Evolutionary conservation across 2,113 vertebrate species (phyloP).

Genomic region (Salvelinus alpinus): DNA sequence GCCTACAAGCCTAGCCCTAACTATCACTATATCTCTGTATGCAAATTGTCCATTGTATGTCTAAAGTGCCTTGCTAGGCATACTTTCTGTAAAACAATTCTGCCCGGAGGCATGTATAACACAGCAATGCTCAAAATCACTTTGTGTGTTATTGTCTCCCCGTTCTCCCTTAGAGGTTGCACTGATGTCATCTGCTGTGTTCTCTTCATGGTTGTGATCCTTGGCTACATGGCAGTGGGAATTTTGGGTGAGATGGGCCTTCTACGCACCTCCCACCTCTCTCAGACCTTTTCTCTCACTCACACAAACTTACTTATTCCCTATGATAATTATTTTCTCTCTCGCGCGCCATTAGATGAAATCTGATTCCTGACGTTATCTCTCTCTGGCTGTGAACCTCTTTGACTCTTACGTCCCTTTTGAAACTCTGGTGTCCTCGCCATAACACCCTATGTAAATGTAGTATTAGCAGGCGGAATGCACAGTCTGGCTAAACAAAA

Average conservation of each 20-base stretch:
- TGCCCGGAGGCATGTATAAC: background rate
- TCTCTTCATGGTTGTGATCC: constrained; percentile 80
- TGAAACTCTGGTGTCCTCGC: background rate
- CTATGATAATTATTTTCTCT: background rate
- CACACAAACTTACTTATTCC: background rate
- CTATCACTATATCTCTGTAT: background rate
- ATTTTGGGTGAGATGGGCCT: constrained; percentile 77
- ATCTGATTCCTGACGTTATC: background rate
- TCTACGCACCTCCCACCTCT: background rate
- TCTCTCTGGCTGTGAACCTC: background rate
- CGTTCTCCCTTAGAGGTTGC: constrained; percentile 74
- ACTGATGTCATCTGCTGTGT: constrained; percentile 86
- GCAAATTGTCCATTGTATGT: constrained; percentile 12
- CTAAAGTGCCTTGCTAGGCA: background rate
- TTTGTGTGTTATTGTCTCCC: constrained; percentile 4
- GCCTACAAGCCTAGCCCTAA: no score
- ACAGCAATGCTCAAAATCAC: constrained; percentile 4
- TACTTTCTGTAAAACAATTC: no score
- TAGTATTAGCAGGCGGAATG: background rate
- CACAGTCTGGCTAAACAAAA: no score
- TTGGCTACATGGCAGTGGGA: constrained; percentile 82
- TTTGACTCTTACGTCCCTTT: background rate
- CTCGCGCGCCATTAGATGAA: no score
- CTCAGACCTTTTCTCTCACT: background rate
- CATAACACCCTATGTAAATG: constrained; percentile 10